Base-by-base conservation (phyloP, 1,140 invertebrate genomes). In the Drosophila bocki region DNA sequence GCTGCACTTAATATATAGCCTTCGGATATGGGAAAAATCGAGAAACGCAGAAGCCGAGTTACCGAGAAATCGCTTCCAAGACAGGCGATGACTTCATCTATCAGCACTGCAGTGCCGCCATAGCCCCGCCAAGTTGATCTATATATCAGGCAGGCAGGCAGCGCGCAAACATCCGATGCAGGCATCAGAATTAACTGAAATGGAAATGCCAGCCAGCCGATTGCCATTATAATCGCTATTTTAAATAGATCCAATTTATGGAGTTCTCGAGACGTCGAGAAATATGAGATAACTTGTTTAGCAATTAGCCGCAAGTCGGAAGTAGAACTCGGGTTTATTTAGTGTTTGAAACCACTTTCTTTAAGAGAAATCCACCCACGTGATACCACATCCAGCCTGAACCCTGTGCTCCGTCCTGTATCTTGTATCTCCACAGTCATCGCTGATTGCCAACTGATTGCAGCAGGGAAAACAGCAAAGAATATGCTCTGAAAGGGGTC, bases 361-460 rank as follows among this genome's bases (percentile, higher is more conserved):
- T 51, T 7, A 7, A 11, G 7, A 12, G 1, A 19, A 53, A 29
- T 29, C 26, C 26, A 29, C 26, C 26, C 26, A 29, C 26, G 26
- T 29, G 6, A 6, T 5, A 6, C 26, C 26, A 5, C 26, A 6
- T 29, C 26, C 26, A 29, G 26, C 26, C 26, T 26, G 26, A 5
- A 26, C 26, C 26, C 26, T 5, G 26, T 26, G 26, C 26, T 26
- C 26, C 1, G 26, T 29, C 26, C 29, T 37, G 19, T 29, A 47
- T 6, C 50, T 42, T 69, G 68, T 47, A 17, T 57, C 51, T 69
- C 32, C 15, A 3, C 17, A 29, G 12, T 26, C 62, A 42, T 26
- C 47, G 70, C 47, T 75, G 72, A 75, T 74, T 76, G 81, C 44
- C 68, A 64, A 42, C 75, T 86, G 83, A 87, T 87, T 88, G 84